Base-by-base conservation (phyloP, 2,888 invertebrate genomes). In the Dinocampus coccinellae region DNA sequence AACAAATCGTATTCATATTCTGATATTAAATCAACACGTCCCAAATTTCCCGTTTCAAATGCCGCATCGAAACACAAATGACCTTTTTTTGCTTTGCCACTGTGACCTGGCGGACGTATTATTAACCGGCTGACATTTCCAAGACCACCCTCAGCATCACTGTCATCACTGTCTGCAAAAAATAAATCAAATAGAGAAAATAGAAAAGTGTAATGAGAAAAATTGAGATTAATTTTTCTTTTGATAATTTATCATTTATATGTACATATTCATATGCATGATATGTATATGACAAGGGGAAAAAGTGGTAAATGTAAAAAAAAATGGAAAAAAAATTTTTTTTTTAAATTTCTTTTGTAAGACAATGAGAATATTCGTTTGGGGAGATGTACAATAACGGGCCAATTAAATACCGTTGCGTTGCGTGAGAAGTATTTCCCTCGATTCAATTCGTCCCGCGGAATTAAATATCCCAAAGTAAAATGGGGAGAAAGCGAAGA, bases 51-150 rank as follows among this genome's bases (percentile, higher is more conserved):
- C 75, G 97, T 96, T 89, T 98, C 98, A 88, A 96, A 98, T 16
- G 97, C 96, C 1, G 98, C 98, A 89, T 98, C 98, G 88, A 98
- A 98, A 84, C 98, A 97, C 26, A 98, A 90, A 86, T 98, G 98
- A 2, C 98, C 98, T 75, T 95, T 93, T 89, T 97, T 98, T 11
- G 98, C 97, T 88, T 97, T 97, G 0, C 98, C 97, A 83, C 95
- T 96, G 86, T 97, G 96, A 0, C 96, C 97, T 0, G 95, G 93
- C 6, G 97, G 97, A 20, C 97, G 91, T 85, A 97, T 94, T 61
- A 97, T 94, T 81, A 94, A 90, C 70, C 95, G 92, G 83, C 94
- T 97, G 65, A 98, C 93, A 88, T 98, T 98, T 20, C 97, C 97
- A 78, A 97, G 89, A 13, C 97, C 97, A 60, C 97, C 96, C 85